A percentile compares a stretch with the other conserved stretches of the same genome.
Conservation (phyloP, 2,113 vertebrate species). For the Python bivittatus region DNA sequence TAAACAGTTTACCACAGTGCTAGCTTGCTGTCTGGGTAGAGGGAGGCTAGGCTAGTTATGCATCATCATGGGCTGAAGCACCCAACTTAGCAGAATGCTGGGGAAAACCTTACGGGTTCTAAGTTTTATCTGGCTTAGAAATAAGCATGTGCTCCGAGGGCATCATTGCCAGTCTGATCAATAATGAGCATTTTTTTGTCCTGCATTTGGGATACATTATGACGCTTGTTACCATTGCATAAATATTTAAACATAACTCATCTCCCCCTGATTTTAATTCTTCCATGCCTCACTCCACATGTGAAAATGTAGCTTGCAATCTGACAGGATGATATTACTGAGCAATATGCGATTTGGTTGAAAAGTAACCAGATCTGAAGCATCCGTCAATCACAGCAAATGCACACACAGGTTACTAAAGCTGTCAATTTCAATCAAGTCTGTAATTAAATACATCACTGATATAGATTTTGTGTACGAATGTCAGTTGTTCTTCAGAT, state of each 20-base stretch:
- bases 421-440: constrained; percentile 84
- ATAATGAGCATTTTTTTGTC: constrained; percentile 51
- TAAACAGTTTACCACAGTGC: too few relatives aligned
- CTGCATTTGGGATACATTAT: constrained; percentile 44
- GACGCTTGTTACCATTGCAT: constrained; percentile 45
- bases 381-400: constrained; percentile 77
- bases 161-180: constrained; percentile 40
- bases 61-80: neutral
- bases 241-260: constrained; percentile 66
- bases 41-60: too few relatives aligned
- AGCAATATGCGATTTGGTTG: constrained; percentile 74
- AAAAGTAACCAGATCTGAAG: constrained; percentile 77
- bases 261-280: constrained; percentile 68
- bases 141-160: constrained; percentile 3
- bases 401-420: constrained; percentile 77
- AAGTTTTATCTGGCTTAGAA: constrained; percentile 21
- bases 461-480: constrained; percentile 83
- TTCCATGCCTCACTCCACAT: constrained; percentile 51
- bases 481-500: constrained; percentile 81
- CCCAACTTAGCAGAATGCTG: neutral
- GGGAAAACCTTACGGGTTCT: neutral
- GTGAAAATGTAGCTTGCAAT: constrained; percentile 69
- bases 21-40: too few relatives aligned
- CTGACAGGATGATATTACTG: constrained; percentile 75
- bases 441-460: constrained; percentile 86